These are phyloP conservation scores for Stictonetta naevosa DNA, from an alignment of 2,113 vertebrate species.

Conservation along the genomic window DNA sequence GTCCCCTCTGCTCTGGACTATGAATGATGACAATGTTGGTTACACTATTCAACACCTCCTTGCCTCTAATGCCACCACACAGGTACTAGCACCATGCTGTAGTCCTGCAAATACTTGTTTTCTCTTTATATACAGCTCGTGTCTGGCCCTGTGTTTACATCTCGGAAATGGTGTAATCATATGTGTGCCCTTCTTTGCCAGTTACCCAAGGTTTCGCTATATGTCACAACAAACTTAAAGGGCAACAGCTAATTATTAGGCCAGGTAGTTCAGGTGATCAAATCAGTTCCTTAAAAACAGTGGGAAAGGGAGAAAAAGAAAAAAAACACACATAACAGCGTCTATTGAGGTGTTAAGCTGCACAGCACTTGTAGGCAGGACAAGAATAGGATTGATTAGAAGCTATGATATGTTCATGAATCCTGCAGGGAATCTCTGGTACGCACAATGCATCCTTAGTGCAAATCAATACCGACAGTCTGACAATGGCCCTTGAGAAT, in stretches of 20 bases:
- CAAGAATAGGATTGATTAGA: conserved; percentile 72
- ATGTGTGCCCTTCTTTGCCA: neutral
- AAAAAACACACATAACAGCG: neutral
- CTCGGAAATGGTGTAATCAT: neutral
- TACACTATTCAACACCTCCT: neutral
- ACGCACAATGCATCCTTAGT: conserved; percentile 63
- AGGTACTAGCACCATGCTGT: neutral
- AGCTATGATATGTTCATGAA: conserved; percentile 39
- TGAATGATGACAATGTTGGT: neutral
- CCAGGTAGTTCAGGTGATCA: conserved; percentile 20
- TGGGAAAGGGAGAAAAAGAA: neutral
- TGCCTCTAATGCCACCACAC: neutral
- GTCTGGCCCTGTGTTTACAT: neutral
- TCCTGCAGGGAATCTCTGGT: conserved; percentile 59
- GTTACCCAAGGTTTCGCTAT: neutral
- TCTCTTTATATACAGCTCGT: neutral
- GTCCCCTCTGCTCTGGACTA: neutral
- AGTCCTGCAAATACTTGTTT: neutral
- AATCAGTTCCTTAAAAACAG: neutral
- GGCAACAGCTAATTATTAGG: conserved; percentile 8
- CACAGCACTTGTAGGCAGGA: neutral
- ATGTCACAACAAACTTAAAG: conserved; percentile 7
- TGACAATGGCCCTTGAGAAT: conserved; percentile 45
- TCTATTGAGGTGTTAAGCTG: conserved; percentile 24
- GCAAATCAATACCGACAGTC: conserved; percentile 54